Conservation (phyloP, 2,113 vertebrate species). For the Opisthocomus hoazin region DNA sequence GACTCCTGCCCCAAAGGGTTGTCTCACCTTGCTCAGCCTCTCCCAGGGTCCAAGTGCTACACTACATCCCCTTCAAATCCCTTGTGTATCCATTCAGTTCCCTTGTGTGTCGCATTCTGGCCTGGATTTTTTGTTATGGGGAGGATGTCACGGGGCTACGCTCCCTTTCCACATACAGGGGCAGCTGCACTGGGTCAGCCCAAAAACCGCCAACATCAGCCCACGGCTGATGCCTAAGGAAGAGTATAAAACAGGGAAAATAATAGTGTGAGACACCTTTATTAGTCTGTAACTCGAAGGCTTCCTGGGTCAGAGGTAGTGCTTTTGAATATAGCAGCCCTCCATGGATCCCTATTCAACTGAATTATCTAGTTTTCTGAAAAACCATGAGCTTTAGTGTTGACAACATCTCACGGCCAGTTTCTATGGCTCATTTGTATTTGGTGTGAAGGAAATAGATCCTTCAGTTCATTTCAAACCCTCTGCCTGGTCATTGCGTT, state of each 20-base stretch:
- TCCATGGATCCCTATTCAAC: not conserved
- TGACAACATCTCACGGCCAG: not conserved
- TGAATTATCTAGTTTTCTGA: not conserved
- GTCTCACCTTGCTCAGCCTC: not conserved
- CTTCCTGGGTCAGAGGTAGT: not conserved
- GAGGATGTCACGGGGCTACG: not conserved
- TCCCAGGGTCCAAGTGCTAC: not conserved
- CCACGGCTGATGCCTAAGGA: not conserved
- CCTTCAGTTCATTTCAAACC: not conserved
- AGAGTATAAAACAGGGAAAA: not conserved
- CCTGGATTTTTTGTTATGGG: not conserved
- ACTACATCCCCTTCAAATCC: not conserved
- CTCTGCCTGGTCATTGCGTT: not conserved
- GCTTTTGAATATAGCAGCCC: not conserved
- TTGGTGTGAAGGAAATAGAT: not conserved
- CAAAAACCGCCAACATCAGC: not conserved
- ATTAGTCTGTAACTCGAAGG: not conserved
- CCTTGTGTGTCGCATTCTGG: not conserved
- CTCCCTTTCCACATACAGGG: not conserved
- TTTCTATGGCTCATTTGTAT: not conserved
- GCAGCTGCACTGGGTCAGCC: not conserved
- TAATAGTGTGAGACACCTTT: rapidly evolving
- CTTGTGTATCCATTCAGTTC: not conserved
- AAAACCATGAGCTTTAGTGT: not conserved
- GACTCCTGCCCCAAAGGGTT: not conserved